Evolutionary conservation across 2,888 invertebrate genomes (phyloP), one percentile per base, ranked within the genome.

Genomic region (Hanleya hanleyi): DNA sequence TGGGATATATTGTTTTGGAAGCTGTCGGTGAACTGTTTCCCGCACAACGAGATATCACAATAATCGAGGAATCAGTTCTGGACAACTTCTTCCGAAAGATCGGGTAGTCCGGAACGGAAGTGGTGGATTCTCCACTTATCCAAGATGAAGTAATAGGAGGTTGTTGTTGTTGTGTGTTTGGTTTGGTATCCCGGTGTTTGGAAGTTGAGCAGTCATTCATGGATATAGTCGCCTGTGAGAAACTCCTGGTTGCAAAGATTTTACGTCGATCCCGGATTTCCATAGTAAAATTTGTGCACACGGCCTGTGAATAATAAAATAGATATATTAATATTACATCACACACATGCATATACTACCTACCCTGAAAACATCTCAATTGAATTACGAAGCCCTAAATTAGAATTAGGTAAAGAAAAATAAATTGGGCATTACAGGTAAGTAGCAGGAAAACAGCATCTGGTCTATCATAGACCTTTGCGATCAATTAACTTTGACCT

Each of bases 51-150:
- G 64, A 64, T 5, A 64, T 37, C 15, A 64, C 64, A 35, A 64
- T 37, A 26, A 64, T 64, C n/a, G 64, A 64, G 6, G 64, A 64
- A 37, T 64, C 64, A 4, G 64, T 64, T 37, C 38, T 64, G n/a
- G 64, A 35, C 9, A 64, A 29, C 22, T 37, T 64, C 1, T 37
- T 29, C 36, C n/a, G 2, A 37, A 64, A 37, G 36, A 15, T 29
- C 15, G 41, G 18, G 9, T 18, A 18, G 9, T 9, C 18, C 41
- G 18, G 18, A 41, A 18, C 18, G 41, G 41, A 41, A 18, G n/a
- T n/a, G n/a, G n/a, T n/a, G n/a, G n/a, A n/a, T n/a, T n/a, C n/a
- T n/a, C n/a, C n/a, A n/a, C n/a, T n/a, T n/a, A n/a, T n/a, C n/a
- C n/a, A n/a, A n/a, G n/a, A n/a, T n/a, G n/a, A n/a, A n/a, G n/a